Evolutionary conservation across 2,888 invertebrate genomes (phyloP), one percentile per base, ranked within the genome.

Genomic region (Scaptodrosophila latifasciaeformis): DNA sequence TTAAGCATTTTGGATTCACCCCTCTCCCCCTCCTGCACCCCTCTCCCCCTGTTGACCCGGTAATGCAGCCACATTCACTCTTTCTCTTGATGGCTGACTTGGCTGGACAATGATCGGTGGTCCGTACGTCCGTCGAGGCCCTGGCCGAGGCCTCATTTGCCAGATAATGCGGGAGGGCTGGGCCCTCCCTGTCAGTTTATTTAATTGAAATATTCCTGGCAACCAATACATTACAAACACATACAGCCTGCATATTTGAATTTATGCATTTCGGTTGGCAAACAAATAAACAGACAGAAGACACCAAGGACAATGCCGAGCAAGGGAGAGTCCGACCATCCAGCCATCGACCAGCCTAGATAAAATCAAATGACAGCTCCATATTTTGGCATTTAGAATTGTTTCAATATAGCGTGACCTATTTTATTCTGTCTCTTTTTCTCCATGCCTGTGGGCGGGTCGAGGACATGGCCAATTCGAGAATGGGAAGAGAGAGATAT

Each of bases 141-240:
- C 29, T n/a, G 30, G 27, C 27, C 18, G 9, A 21, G 42, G 40
- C 24, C 7, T 43, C 2, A 43, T 17, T 44, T 30, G 29, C 1
- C 13, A 15, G 27, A 43, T n/a, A n/a, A n/a, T n/a, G n/a, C n/a
- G n/a, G 34, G 6, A 34, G 10, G 13, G n/a, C 13, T 2, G 34
- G 6, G 13, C 3, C 18, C 37, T 10, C 4, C 37, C 76, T 72
- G 76, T 76, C 76, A 76, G 71, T 76, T 72, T 70, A 70, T 76
- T 76, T 69, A 76, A 71, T 71, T 71, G 71, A 71, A 76, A 71
- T 76, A 70, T 70, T 76, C 46, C 70, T 65, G 62, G 50, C 60
- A 71, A 70, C 65, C 71, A 67, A 76, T 76, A 76, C 72, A 71
- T 67, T 71, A 67, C 76, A 67, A 59, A 71, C 59, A 69, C 62